A percentile compares a stretch with the other conserved stretches of the same genome.
Conservation (phyloP, 2,888 invertebrate species). For the Mayetiola destructor region DNA sequence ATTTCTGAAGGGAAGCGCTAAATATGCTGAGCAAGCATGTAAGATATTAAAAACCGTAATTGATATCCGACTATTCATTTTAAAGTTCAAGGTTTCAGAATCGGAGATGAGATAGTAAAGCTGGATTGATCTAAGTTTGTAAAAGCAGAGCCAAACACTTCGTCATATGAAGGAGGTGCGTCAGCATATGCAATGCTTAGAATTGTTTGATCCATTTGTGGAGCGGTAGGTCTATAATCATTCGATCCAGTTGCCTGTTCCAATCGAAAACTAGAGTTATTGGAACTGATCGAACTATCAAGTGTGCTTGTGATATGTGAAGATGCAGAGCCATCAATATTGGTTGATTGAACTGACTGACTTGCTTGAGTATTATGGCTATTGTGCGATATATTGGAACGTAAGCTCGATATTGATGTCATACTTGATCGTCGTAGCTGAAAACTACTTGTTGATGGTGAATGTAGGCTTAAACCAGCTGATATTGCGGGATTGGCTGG, state of each 20-base stretch:
- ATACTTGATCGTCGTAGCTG: neutral
- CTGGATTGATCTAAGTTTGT: neutral
- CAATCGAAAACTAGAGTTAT: neutral
- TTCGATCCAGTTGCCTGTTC: neutral
- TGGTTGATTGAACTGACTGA: neutral
- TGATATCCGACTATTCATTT: no score
- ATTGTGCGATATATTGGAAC: neutral
- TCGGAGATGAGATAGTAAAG: neutral
- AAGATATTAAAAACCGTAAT: no score
- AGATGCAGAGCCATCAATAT: no score
- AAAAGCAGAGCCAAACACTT: slow-evolving; percentile 29
- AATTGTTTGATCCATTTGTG: slow-evolving; percentile 14
- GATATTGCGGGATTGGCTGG: neutral
- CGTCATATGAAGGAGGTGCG: slow-evolving; percentile 31
- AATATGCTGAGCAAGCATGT: no score
- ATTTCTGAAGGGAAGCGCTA: no score
- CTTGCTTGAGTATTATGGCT: neutral
- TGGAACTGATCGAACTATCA: neutral
- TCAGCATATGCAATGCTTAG: neutral
- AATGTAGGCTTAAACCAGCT: neutral
- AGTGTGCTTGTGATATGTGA: neutral
- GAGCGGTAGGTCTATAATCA: slow-evolving; percentile 11
- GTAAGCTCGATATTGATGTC: neutral
- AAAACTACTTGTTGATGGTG: neutral
- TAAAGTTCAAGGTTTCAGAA: no score